Evolutionary conservation across 1,140 invertebrate genomes (phyloP), one percentile per base, ranked within the genome.

Genomic region (Thalassaphorura encarpata): DNA sequence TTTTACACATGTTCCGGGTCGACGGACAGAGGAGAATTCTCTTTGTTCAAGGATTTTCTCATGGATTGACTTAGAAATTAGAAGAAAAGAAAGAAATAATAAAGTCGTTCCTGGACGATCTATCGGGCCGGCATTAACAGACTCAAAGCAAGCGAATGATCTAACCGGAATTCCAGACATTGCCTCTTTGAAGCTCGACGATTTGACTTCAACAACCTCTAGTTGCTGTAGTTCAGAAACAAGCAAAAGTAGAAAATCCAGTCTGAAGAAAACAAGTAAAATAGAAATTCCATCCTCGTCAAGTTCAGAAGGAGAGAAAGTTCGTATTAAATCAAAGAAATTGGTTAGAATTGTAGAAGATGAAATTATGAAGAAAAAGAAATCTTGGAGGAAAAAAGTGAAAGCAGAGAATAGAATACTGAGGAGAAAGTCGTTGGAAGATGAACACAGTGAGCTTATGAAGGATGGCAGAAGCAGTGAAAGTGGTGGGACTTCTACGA

Each of bases 11-110:
- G 33, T 43, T 6, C 6, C 16, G 19, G 19, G 6, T 6, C 21
- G 6, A n/a, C 6, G 6, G 8, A 43, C 19, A 43, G 4, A 48
- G 33, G 42, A 39, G 41, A 60, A 52, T 47, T 41, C 61, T 0
- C 45, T 62, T 4, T 62, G 61, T 33, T 59, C 61, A 2, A 36
- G 61, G 42, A 62, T 62, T n/a, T 48, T 62, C 51, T 59, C 53
- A 15, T 62, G 61, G 61, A 62, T 62, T 50, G 54, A 59, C 45
- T 31, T 55, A 39, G 61, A 62, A 49, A 56, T 62, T 1, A 56
- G 56, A 24, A 48, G 41, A 48, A 56, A 40, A 28, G 45, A 55
- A n/a, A 27, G 57, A 21, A 36, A n/a, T 19, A 11, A 6, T 8
- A 43, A 43, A 6, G 19, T 18, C 8, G 41, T 6, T 43, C n/a